phyloP scores from a whole-genome alignment of 1,140 invertebrate genomes.

The Myzus persicae region DNA sequence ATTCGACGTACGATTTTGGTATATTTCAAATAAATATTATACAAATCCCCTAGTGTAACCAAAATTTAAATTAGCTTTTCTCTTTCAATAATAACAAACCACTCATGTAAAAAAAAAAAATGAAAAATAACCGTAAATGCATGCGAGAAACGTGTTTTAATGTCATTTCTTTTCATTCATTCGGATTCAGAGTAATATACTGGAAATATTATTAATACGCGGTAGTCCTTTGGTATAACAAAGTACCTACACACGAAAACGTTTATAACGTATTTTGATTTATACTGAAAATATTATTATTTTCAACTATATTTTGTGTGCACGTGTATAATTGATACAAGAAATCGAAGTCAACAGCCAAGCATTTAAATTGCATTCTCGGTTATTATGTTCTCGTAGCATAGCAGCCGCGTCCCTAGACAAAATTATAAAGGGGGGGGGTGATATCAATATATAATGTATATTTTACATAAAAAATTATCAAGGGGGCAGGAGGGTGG shows the following conservation, averaged over 20 bases:
- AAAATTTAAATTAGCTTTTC: slow-evolving; percentile 53
- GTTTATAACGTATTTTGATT: background rate
- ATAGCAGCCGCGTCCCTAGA: background rate
- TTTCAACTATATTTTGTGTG: background rate
- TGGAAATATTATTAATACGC: slow-evolving; percentile 34
- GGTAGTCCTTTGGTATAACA: slow-evolving; percentile 25
- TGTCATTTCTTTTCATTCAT: slow-evolving; percentile 33
- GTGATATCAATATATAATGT: background rate
- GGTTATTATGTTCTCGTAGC: background rate
- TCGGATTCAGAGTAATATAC: background rate
- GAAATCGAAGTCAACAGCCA: background rate
- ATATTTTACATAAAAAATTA: background rate
- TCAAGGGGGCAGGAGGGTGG: background rate
- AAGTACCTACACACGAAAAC: background rate
- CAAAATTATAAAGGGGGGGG: background rate
- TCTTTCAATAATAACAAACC: slow-evolving; percentile 47
- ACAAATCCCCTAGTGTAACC: slow-evolving; percentile 4
- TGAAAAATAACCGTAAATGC: slow-evolving; percentile 38
- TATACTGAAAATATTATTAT: background rate
- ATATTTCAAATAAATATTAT: slow-evolving; percentile 43
- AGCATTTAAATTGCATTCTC: background rate
- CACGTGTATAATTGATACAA: background rate
- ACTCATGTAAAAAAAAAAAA: slow-evolving; percentile 31
- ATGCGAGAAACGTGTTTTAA: slow-evolving; percentile 44
- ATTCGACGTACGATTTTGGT: slow-evolving; percentile 10